Base-by-base conservation (phyloP, 2,113 vertebrate species). In the Arothron firmamentum region DNA sequence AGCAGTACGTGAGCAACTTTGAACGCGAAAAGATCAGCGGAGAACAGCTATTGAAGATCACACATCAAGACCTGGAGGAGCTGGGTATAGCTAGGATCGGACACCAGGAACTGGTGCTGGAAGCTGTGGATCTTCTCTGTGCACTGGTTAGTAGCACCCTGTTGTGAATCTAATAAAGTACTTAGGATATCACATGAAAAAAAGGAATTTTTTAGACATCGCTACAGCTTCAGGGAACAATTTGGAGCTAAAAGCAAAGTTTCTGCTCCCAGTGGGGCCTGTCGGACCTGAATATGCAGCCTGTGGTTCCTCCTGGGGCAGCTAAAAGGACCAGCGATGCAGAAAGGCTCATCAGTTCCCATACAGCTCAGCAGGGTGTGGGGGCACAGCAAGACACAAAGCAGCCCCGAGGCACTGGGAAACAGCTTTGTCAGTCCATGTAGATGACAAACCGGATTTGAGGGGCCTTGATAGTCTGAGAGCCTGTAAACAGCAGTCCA, bases 11-110 rank as follows among this genome's bases (percentile, higher is more conserved):
- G 46, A 81, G 78, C 81, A 97, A 94, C 82, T 94, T 99, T 83
- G 96, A 98, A 81, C 87, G 90, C 43, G 97, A 99, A 87, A 99
- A 99, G 90, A 97, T 98, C 77, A 94, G 94, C 0, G 97, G 97
- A 11, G 96, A 96, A 52, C 95, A 98, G 75, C 89, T 99, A 46
- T 85, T 99, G 62, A 94, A 95, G 87, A 96, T 99, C 84, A 95
- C 95, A 1, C 96, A 99, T 60, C 97, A 99, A 84, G 97, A 98
- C 67, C 93, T 99, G 18, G 96, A 99, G 89, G 96, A 98, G 56
- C 89, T 99, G 14, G 96, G 96, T 0, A 91, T 98, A 65, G 90
- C 94, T 2, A 90, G 96, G 5, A 98, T 99, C 0, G 96, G 96
- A 72, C 97, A 99, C 79, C 97, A 99, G 84, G 97, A 99, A 48